Base-by-base conservation (phyloP, 1,140 invertebrate species). In the Meloidogyne hapla region DNA sequence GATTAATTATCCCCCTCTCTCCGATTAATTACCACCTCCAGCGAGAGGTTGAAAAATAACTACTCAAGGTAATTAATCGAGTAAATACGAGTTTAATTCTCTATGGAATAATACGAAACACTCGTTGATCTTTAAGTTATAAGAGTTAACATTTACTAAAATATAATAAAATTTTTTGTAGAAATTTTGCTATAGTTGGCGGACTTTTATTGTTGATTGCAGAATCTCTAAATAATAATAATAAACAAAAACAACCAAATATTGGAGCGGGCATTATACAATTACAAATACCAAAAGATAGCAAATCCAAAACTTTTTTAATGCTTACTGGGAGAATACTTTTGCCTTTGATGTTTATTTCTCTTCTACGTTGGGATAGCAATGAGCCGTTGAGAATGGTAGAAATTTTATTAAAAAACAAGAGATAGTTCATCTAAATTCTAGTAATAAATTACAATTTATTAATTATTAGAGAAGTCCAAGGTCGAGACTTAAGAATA, bases 271-370 rank as follows among this genome's bases (percentile, higher is more conserved):
- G 65, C 3, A 42, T 66, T 18, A 18, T n/a, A 6, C 28, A 66
- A 33, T 42, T 42, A 42, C 15, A 66, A n/a, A 6, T 4, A 6
- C 21, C n/a, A 42, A 66, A 66, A 18, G 65, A 66, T n/a, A 66
- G 38, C 15, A 66, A 42, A 42, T 25, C n/a, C 4, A 66, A 66
- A n/a, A 33, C 6, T 33, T 66, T 21, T 42, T n/a, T 66, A n/a
- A 33, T 66, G 65, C 13, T 66, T 4, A 5, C n/a, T 25, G 65
- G 65, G 6, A 18, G 65, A 18, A 66, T 66, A 33, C 18, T 33
- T 25, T 33, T 66, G 5, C 65, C 65, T 5, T 42, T 66, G n/a
- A 66, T 66, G 65, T 66, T 66, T 42, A 66, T 66, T 42, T 33
- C 28, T 6, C 28, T 66, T 33, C 65, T 66, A n/a, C 65, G 38